Conservation (phyloP, 1,140 invertebrate species). For the Drosophila subobscura region DNA sequence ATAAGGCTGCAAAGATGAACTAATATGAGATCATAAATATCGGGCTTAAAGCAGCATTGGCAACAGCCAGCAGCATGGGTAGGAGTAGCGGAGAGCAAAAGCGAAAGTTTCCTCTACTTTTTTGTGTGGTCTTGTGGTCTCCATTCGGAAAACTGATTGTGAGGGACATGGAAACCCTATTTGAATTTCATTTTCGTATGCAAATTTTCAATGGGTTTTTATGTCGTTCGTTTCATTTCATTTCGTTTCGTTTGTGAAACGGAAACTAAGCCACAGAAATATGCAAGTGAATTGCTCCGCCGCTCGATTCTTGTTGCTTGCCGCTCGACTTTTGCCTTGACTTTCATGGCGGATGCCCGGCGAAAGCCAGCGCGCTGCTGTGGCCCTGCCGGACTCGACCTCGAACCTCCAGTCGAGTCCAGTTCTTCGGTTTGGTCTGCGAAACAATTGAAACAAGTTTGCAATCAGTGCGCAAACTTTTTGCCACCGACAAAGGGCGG, state of each 20-base stretch:
- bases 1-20: slow-evolving; percentile 23
- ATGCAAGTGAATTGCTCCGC: slow-evolving; percentile 60
- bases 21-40: slow-evolving; percentile 36
- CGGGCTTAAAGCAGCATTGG: slow-evolving; percentile 5
- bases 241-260: slow-evolving; percentile 56
- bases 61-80: no score
- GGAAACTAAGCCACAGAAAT: slow-evolving; percentile 79
- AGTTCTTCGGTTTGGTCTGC: slow-evolving; percentile 46
- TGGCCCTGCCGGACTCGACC: slow-evolving; percentile 22
- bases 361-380: neutral
- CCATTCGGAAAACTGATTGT: slow-evolving; percentile 30
- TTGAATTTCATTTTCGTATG: slow-evolving; percentile 80
- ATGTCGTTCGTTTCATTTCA: slow-evolving; percentile 62
- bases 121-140: slow-evolving; percentile 12
- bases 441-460: slow-evolving; percentile 81
- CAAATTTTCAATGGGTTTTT: slow-evolving; percentile 78
- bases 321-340: slow-evolving; percentile 52
- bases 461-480: slow-evolving; percentile 79
- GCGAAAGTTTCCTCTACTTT: slow-evolving; percentile 37
- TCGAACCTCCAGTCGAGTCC: no score
- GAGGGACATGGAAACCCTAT: slow-evolving; percentile 64
- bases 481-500: slow-evolving; percentile 45
- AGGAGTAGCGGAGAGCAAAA: slow-evolving; percentile 15
- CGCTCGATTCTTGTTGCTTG: slow-evolving; percentile 16
- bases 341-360: slow-evolving; percentile 53